A percentile compares a stretch with the other conserved stretches of the same genome.
These are phyloP conservation scores for Phaetusa simplex DNA, from an alignment of 2,113 vertebrate species.

Conservation along the genomic window DNA sequence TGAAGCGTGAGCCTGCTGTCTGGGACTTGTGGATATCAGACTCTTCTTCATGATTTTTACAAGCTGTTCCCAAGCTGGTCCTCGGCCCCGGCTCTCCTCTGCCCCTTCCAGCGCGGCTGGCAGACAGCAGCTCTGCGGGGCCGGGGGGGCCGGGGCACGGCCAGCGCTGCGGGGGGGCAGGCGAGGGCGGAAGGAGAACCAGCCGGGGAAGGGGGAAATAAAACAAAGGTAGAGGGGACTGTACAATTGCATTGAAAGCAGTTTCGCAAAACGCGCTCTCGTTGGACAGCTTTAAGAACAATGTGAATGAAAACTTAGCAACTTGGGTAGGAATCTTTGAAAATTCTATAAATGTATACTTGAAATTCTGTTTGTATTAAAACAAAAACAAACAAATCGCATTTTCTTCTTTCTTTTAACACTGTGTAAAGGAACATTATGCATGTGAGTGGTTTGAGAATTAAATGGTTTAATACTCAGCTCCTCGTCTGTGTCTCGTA, in stretches of 20 bases:
- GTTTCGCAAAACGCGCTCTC: constrained; percentile 72
- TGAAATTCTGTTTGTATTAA: constrained; percentile 82
- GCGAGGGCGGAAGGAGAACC: background rate
- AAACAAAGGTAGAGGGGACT: constrained; percentile 59
- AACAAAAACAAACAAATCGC: constrained; percentile 42
- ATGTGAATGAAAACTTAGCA: constrained; percentile 83
- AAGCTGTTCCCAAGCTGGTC: constrained; percentile 27
- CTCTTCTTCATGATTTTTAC: constrained; percentile 18
- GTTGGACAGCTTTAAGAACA: constrained; percentile 83
- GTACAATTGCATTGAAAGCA: constrained; percentile 73
- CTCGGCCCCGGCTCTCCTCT: background rate
- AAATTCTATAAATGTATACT: constrained; percentile 83
- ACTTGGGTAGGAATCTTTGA: constrained; percentile 78
- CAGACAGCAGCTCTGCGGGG: background rate
- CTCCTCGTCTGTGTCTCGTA: background rate
- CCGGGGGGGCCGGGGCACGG: background rate
- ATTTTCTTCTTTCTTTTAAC: constrained; percentile 82
- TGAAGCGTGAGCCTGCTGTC: background rate
- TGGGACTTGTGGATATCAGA: background rate
- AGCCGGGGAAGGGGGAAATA: background rate
- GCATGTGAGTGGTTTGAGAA: constrained; percentile 86
- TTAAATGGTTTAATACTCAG: constrained; percentile 83
- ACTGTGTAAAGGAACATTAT: constrained; percentile 85
- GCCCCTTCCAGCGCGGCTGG: constrained; percentile 10
- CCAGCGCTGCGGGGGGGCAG: background rate